Evolutionary conservation across 2,113 vertebrate species (phyloP), one percentile per base, ranked within the genome.

Genomic region (Thunnus thynnus): DNA sequence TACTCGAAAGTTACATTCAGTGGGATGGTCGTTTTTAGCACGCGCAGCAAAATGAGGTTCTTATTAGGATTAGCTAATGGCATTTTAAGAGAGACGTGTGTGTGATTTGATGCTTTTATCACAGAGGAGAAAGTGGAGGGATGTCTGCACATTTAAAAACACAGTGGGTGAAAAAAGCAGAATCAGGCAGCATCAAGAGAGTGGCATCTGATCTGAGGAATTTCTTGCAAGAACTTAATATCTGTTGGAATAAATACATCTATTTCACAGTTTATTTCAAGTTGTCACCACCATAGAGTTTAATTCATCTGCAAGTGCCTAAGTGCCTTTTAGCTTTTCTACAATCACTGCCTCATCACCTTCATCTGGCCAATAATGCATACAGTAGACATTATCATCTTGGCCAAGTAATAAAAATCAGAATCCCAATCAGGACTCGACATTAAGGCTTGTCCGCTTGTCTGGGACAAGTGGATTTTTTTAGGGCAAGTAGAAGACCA

Each of bases 1-100:
- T 83, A 88, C 54, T 71, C 30, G 32, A 63, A 78, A 80, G 69
- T 83, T 85, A 30, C 13, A 16, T 61, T 75, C 65, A 50, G 50
- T 52, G 57, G 58, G 36, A 72, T 22, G 27, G 11, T 18, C 18
- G n/a, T 20, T 77, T 86, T 83, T 30, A 63, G 76, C 82, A 27
- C 72, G 64, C 68, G 27, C 55, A 71, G 76, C 66, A 85, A 70
- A 86, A 77, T 51, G 17, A 12, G 47, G 44, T 36, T 67, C 46
- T 66, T 76, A 27, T 69, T 56, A 55, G 63, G 83, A 88, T 90
- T 85, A 85, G 62, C 71, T 66, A 76, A 80, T 76, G 82, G 62
- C 18, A 52, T 64, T 80, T 78, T 51, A 70, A 46, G 22, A 82
- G 27, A 82, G 72, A 85, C 50, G 4, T 20, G 16, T 70, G 30